These are phyloP conservation scores for Hyalella azteca DNA, from an alignment of 2,888 invertebrate genomes.

Conservation along the genomic window DNA sequence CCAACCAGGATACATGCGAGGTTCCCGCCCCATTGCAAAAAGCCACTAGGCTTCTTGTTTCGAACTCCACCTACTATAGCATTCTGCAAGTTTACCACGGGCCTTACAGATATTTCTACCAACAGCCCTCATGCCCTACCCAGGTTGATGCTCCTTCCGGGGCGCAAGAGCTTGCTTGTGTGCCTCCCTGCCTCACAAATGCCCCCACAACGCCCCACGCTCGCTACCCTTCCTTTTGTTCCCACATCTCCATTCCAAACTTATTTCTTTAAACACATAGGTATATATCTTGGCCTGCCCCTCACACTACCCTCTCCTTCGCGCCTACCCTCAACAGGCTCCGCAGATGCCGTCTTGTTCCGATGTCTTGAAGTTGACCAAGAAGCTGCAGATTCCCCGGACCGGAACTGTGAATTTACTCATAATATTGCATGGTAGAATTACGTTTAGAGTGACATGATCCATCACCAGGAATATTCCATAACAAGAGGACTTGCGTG, in stretches of 20 bases:
- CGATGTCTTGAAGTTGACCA: too few relatives aligned
- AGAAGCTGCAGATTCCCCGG: too few relatives aligned
- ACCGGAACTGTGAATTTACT: too few relatives aligned
- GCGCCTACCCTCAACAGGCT: slow-evolving; percentile 13
- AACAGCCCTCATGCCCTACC: slow-evolving; percentile 32
- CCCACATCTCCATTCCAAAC: slow-evolving; percentile 34
- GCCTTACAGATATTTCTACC: slow-evolving; percentile 32
- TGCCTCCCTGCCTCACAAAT: slow-evolving; percentile 34
- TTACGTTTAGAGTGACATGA: too few relatives aligned
- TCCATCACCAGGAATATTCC: too few relatives aligned
- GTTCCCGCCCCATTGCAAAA: slow-evolving; percentile 21
- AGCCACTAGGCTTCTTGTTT: slow-evolving; percentile 35
- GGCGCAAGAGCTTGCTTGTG: neutral
- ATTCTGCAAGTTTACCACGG: slow-evolving; percentile 4
- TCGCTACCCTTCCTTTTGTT: slow-evolving; percentile 19
- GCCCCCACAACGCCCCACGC: slow-evolving; percentile 13
- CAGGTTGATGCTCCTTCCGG: slow-evolving; percentile 24
- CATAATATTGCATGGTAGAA: too few relatives aligned
- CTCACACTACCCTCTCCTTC: slow-evolving; percentile 30
- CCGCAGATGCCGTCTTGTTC: slow-evolving; percentile 23
- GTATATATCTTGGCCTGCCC: slow-evolving; percentile 31
- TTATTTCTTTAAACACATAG: slow-evolving; percentile 36
- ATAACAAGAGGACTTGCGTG: too few relatives aligned
- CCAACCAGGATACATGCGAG: neutral
- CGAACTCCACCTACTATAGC: slow-evolving; percentile 31